Evolutionary conservation across 1,140 invertebrate species (phyloP).

Genomic region (Helicoverpa zea): DNA sequence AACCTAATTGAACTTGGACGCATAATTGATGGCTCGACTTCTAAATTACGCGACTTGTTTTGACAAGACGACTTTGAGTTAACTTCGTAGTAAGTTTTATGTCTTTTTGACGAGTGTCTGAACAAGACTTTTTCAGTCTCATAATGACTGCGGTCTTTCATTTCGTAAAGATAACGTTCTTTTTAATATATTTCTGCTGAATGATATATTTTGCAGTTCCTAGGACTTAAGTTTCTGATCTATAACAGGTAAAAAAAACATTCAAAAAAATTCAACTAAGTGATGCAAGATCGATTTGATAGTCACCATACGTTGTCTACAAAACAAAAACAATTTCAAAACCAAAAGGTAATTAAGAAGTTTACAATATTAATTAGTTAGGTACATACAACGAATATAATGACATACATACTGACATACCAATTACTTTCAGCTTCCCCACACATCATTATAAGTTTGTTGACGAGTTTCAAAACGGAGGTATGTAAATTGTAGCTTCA

Average conservation of each 20-base stretch:
- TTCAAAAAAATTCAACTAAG: too few relatives aligned
- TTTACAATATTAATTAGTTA: too few relatives aligned
- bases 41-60: conserved; percentile 27
- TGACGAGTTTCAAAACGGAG: too few relatives aligned
- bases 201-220: neutral
- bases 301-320: too few relatives aligned
- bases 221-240: neutral
- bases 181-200: neutral
- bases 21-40: conserved; percentile 49
- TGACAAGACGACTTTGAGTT: conserved; percentile 28
- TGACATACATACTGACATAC: neutral
- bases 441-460: too few relatives aligned
- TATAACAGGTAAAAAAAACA: too few relatives aligned
- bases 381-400: too few relatives aligned
- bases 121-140: neutral
- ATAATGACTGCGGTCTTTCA: neutral
- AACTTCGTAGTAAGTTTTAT: conserved; percentile 1
- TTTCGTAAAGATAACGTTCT: neutral
- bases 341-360: too few relatives aligned
- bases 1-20: conserved; percentile 46
- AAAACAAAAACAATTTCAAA: too few relatives aligned
- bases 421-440: too few relatives aligned
- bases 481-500: too few relatives aligned
- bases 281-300: too few relatives aligned
- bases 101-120: conserved; percentile 14